These are phyloP conservation scores for Thymelicus sylvestris DNA, from an alignment of 2,888 invertebrate species.

Conservation along the genomic window DNA sequence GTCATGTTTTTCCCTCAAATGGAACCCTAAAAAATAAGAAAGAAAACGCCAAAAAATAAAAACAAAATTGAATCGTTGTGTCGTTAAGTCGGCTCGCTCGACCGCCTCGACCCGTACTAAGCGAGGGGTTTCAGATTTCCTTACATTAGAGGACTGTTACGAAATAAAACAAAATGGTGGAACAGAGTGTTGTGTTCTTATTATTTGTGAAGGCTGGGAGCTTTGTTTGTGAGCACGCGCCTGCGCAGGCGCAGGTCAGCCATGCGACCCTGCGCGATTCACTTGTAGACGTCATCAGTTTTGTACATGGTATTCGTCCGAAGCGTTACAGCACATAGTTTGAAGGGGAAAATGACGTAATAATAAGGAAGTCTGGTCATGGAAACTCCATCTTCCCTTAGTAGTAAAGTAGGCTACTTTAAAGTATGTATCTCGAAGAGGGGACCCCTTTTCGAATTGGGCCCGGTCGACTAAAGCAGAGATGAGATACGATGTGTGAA, in stretches of 20 bases:
- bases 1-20: slow-evolving; percentile 28
- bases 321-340: too few species aligned
- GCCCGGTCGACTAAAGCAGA: too few species aligned
- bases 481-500: too few species aligned
- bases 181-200: slow-evolving; percentile 68
- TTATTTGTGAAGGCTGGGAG: slow-evolving; percentile 54
- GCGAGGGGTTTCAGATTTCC: slow-evolving; percentile 52
- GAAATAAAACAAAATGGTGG: slow-evolving; percentile 59
- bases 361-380: too few species aligned
- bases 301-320: too few species aligned
- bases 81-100: slow-evolving; percentile 21
- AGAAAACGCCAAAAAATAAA: slow-evolving; percentile 16
- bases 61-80: slow-evolving; percentile 37
- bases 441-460: too few species aligned
- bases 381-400: too few species aligned
- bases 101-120: not conserved
- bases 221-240: slow-evolving; percentile 77
- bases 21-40: slow-evolving; percentile 39
- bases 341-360: too few species aligned
- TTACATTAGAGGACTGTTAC: slow-evolving; percentile 58
- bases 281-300: not conserved
- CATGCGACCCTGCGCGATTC: slow-evolving; percentile 37
- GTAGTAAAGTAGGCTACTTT: too few species aligned
- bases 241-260: slow-evolving; percentile 48
- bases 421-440: too few species aligned